Evolutionary conservation across 2,888 invertebrate genomes (phyloP).

Genomic region (Hydriomena furcata): DNA sequence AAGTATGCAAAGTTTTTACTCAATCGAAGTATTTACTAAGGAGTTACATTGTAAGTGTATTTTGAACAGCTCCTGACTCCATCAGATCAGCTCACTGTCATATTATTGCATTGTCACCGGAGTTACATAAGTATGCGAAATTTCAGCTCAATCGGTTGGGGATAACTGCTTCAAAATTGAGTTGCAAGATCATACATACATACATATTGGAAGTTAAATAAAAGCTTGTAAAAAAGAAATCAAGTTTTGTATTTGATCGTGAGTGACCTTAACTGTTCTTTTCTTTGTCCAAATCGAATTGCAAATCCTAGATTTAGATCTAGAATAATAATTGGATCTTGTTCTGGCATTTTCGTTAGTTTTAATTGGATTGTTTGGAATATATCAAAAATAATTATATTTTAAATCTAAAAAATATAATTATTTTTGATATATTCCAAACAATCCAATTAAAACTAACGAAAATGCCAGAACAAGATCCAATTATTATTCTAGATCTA

Average conservation of each 20-base stretch:
- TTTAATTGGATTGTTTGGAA: conserved; percentile 9
- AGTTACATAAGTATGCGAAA: too few species aligned
- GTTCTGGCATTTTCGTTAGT: neutral
- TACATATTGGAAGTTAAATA: too few species aligned
- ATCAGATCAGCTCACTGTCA: too few species aligned
- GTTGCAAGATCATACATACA: too few species aligned
- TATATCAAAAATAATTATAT: neutral
- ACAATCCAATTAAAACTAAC: conserved; percentile 12
- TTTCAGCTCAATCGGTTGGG: too few species aligned
- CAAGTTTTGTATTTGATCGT: neutral
- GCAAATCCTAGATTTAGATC: conserved; percentile 13
- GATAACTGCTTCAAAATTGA: too few species aligned
- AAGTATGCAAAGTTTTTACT: too few species aligned
- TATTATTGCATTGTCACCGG: too few species aligned
- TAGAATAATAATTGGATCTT: conserved; percentile 19
- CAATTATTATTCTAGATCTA: conserved; percentile 15
- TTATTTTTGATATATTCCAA: neutral
- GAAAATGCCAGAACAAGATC: conserved; percentile 8
- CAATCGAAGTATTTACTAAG: too few species aligned
- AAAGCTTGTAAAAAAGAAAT: too few species aligned
- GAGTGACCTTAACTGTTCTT: conserved; percentile 8
- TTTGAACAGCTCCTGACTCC: too few species aligned
- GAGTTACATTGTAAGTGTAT: too few species aligned
- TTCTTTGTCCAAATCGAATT: conserved; percentile 15
- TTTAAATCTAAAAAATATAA: neutral